Conservation (phyloP, 2,113 vertebrate species). For the Peucedramus taeniatus region DNA sequence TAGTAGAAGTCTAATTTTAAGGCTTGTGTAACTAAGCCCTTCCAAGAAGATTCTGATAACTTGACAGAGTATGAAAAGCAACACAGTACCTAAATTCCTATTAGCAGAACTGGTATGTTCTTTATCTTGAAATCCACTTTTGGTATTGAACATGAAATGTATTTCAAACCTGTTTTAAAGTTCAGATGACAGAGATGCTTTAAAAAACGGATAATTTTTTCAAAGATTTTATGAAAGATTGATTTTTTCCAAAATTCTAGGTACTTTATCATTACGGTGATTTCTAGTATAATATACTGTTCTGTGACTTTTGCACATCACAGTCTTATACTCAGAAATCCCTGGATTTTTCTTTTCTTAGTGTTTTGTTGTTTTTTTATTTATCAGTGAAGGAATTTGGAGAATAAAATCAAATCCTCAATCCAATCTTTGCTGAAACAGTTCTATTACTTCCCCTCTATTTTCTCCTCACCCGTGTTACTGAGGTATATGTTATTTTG, state of each 20-base stretch:
- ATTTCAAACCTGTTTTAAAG: background rate
- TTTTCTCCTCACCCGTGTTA: background rate
- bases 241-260: background rate
- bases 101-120: background rate
- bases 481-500: background rate
- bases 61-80: background rate
- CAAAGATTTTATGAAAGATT: background rate
- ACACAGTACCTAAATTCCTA: background rate
- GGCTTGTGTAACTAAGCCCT: background rate
- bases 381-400: background rate
- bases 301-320: background rate
- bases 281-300: background rate
- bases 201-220: background rate
- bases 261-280: background rate
- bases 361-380: background rate
- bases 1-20: background rate
- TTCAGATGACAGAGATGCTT: background rate
- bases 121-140: background rate
- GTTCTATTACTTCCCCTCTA: background rate
- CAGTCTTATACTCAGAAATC: background rate
- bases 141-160: background rate
- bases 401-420: background rate
- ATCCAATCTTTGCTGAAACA: background rate
- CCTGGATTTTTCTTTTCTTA: background rate
- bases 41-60: background rate